Conservation (phyloP, 2,797 vertebrate species). For the Paramormyrops hopkinsi region DNA sequence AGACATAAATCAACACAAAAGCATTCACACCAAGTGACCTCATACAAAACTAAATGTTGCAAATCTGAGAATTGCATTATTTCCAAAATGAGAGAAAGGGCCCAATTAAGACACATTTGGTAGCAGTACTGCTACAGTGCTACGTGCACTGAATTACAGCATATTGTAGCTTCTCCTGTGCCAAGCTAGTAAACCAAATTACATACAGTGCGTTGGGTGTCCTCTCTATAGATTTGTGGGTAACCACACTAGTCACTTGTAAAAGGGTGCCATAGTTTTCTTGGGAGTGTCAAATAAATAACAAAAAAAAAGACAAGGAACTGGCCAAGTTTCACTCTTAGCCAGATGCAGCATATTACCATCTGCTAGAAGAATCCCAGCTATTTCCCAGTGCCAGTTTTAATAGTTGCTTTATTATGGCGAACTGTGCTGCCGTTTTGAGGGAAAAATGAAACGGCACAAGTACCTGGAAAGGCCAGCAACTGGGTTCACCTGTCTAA, state of each 20-base stretch:
- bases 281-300: slow-evolving; percentile 24
- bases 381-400: slow-evolving; percentile 54
- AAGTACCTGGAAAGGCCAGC: slow-evolving; percentile 7
- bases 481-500: slow-evolving; percentile 37
- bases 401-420: slow-evolving; percentile 55
- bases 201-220: background rate
- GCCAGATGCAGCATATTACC: slow-evolving; percentile 55
- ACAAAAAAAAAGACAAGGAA: background rate
- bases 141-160: background rate
- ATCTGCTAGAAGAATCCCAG: slow-evolving; percentile 54
- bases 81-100: slow-evolving; percentile 26
- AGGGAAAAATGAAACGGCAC: slow-evolving; percentile 24
- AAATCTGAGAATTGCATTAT: background rate
- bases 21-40: background rate
- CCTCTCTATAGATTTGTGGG: slow-evolving; percentile 9
- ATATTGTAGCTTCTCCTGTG: slow-evolving; percentile 23
- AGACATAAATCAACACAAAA: background rate
- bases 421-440: slow-evolving; percentile 34
- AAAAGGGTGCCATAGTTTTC: slow-evolving; percentile 54
- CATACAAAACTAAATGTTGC: background rate
- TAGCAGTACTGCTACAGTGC: background rate
- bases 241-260: slow-evolving; percentile 47
- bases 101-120: background rate
- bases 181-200: slow-evolving; percentile 4
- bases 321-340: slow-evolving; percentile 35